Conservation (phyloP, 2,888 invertebrate species). For the Lasioglossum oenotherae region DNA sequence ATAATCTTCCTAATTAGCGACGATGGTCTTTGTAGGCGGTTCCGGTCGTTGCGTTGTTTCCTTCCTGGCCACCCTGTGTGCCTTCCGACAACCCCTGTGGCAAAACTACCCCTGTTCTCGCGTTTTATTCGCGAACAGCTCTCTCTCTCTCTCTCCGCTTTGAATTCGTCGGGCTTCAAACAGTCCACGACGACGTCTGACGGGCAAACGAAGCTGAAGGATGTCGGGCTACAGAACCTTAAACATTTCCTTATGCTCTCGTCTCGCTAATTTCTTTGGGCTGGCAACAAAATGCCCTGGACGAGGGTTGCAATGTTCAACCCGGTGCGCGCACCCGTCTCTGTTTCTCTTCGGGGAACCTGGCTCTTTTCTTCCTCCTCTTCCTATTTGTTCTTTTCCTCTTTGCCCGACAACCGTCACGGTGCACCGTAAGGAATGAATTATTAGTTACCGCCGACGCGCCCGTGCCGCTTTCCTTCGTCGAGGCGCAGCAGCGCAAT, state of each 20-base stretch:
- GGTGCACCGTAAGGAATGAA: slow-evolving; percentile 48
- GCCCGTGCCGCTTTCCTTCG: background rate
- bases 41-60: slow-evolving; percentile 52
- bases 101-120: no score
- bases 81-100: background rate
- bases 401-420: slow-evolving; percentile 35
- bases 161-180: slow-evolving; percentile 58
- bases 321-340: slow-evolving; percentile 16
- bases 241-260: slow-evolving; percentile 44
- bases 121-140: slow-evolving; percentile 33
- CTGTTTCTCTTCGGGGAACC: background rate
- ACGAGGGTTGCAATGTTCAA: slow-evolving; percentile 15
- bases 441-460: slow-evolving; percentile 55
- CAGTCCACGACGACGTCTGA: slow-evolving; percentile 7
- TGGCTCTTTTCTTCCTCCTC: background rate
- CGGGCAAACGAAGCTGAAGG: slow-evolving; percentile 18
- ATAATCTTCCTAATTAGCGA: slow-evolving; percentile 75
- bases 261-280: slow-evolving; percentile 33
- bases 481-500: slow-evolving; percentile 22
- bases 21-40: slow-evolving; percentile 65
- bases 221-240: slow-evolving; percentile 17
- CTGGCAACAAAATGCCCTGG: slow-evolving; percentile 30
- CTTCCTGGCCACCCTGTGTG: slow-evolving; percentile 9
- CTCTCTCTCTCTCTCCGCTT: slow-evolving; percentile 18
- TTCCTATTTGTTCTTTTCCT: slow-evolving; percentile 25